phyloP scores from a whole-genome alignment of 2,888 invertebrate species.

The Diarsia brunnea region DNA sequence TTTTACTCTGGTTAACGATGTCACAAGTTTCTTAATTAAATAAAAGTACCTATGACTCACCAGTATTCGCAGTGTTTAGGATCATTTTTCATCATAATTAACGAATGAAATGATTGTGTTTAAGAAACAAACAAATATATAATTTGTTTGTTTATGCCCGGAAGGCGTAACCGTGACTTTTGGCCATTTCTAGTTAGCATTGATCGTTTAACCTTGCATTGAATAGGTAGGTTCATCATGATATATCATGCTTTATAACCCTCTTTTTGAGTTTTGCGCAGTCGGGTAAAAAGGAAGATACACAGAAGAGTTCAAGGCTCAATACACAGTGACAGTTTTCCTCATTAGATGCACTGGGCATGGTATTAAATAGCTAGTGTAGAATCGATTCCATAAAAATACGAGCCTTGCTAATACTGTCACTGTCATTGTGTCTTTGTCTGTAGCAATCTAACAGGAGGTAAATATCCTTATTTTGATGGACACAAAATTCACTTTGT shows the following conservation, averaged over 20 bases:
- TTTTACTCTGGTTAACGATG: conserved; percentile 9
- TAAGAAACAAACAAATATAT: not conserved
- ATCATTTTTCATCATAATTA: conserved; percentile 2
- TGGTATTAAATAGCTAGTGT: too few species aligned
- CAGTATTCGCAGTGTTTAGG: not conserved
- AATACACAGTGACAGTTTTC: not conserved
- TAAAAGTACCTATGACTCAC: not conserved
- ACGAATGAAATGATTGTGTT: not conserved
- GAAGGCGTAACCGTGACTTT: not conserved
- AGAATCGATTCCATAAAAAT: not conserved
- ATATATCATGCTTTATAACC: not conserved
- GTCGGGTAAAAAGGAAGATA: not conserved
- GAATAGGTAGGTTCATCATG: not conserved
- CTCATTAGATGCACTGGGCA: too few species aligned
- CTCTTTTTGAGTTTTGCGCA: too few species aligned
- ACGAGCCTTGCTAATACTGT: too few species aligned
- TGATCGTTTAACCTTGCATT: conserved; percentile 41
- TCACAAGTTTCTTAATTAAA: not conserved
- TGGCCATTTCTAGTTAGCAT: conserved; percentile 32
- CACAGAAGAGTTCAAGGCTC: not conserved
- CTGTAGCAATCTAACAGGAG: not conserved
- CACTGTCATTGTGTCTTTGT: not conserved
- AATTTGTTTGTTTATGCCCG: not conserved
- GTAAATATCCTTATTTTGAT: not conserved
- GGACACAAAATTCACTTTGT: not conserved